Evolutionary conservation across 1,140 invertebrate genomes (phyloP).

Genomic region (Drosophila albomicans): DNA sequence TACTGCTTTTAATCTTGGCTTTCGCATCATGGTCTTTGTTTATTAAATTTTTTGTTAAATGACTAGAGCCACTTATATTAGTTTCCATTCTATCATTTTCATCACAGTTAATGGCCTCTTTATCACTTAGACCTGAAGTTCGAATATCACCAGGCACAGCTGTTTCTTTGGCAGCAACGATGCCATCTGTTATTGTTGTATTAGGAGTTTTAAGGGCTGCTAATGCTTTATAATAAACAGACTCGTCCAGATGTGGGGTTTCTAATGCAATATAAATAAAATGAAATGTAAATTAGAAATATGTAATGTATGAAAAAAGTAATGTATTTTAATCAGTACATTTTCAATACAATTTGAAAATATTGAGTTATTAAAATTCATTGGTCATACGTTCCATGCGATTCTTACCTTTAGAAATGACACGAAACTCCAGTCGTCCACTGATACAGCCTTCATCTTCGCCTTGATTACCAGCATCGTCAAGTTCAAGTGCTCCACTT

Average conservation of each 20-base stretch:
- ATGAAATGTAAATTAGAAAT: too few relatives aligned
- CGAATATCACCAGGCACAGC: constrained; percentile 12
- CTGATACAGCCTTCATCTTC: constrained; percentile 88
- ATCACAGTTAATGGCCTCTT: constrained; percentile 55
- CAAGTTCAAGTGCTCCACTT: not conserved
- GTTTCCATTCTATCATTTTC: constrained; percentile 22
- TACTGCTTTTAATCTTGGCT: constrained; percentile 44
- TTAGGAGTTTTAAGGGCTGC: constrained; percentile 49
- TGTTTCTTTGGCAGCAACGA: constrained; percentile 6
- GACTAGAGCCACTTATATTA: constrained; percentile 18
- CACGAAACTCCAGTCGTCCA: constrained; percentile 92
- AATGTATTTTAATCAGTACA: too few relatives aligned
- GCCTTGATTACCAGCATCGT: constrained; percentile 48
- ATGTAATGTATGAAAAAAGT: too few relatives aligned
- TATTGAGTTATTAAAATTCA: too few relatives aligned
- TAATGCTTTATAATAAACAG: constrained; percentile 78
- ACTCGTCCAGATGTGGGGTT: constrained; percentile 71
- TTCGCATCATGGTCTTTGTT: constrained; percentile 31
- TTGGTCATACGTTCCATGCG: too few relatives aligned
- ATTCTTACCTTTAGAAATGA: constrained; percentile 86
- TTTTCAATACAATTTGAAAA: too few relatives aligned
- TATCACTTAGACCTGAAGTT: constrained; percentile 21
- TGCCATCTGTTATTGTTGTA: not conserved
- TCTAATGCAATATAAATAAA: constrained; percentile 38
- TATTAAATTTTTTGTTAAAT: constrained; percentile 17